These are phyloP conservation scores for Microctonus hyperodae DNA, from an alignment of 2,888 invertebrate species.

Conservation along the genomic window DNA sequence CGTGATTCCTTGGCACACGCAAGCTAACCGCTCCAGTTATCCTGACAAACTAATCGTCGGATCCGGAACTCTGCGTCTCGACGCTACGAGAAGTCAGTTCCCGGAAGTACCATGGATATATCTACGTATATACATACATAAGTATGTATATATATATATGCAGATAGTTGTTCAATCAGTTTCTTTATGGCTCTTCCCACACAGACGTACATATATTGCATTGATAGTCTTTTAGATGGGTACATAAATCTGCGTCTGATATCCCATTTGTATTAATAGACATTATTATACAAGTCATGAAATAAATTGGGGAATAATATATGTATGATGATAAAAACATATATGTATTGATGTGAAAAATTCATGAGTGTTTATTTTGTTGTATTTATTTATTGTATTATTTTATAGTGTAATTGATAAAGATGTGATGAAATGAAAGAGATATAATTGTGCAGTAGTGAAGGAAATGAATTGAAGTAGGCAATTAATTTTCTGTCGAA, in stretches of 20 bases:
- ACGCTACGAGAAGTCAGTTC: constrained; percentile 26
- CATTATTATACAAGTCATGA: not conserved
- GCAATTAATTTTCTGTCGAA: constrained; percentile 47
- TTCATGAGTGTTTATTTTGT: too few relatives aligned
- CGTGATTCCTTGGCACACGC: constrained; percentile 41
- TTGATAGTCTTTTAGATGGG: not conserved
- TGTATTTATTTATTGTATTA: not conserved
- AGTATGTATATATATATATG: constrained; percentile 2
- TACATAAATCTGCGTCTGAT: not conserved
- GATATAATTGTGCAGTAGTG: constrained; percentile 32
- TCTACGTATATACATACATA: constrained; percentile 6
- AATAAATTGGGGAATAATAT: not conserved
- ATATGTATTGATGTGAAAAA: too few relatives aligned
- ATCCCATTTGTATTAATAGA: not conserved
- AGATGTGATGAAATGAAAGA: too few relatives aligned
- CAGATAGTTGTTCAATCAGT: not conserved
- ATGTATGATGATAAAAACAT: not conserved
- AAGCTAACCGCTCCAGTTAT: constrained; percentile 52
- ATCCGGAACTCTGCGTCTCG: constrained; percentile 40
- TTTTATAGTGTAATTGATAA: too few relatives aligned
- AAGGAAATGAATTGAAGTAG: constrained; percentile 38
- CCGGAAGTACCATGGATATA: constrained; percentile 30
- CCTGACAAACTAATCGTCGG: constrained; percentile 54
- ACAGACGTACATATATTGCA: not conserved
- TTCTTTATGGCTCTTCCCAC: not conserved